phyloP scores from a whole-genome alignment of 1,140 invertebrate species.

The Drosophila leontia region DNA sequence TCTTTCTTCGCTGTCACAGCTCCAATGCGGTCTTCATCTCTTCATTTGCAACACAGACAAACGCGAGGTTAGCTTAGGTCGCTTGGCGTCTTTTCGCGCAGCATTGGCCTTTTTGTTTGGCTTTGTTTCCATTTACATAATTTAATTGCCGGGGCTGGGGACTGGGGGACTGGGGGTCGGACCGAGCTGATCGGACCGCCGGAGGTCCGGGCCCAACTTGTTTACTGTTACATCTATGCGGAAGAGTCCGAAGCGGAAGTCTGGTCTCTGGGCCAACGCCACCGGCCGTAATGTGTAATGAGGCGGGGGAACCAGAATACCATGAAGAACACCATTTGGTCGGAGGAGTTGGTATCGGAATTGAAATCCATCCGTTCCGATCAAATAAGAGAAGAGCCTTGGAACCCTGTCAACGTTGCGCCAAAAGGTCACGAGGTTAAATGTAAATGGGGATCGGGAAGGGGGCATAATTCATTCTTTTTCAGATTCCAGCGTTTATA shows the following conservation, averaged over 20 bases:
- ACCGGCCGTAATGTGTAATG: constrained; percentile 36
- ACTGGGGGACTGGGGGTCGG: background rate
- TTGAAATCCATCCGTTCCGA: too few species aligned
- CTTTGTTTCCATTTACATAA: constrained; percentile 77
- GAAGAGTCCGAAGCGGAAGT: constrained; percentile 66
- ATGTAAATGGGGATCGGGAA: constrained; percentile 30
- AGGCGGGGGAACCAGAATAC: constrained; percentile 24
- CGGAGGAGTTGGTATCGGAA: too few species aligned
- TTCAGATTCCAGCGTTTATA: constrained; percentile 13
- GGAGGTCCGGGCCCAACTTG: constrained; percentile 24
- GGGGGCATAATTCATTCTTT: constrained; percentile 18
- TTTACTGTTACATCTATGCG: constrained; percentile 77
- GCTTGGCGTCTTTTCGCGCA: constrained; percentile 57
- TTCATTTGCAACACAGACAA: constrained; percentile 34
- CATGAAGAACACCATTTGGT: constrained; percentile 5
- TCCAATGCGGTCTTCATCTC: constrained; percentile 29
- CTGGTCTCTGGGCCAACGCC: constrained; percentile 12
- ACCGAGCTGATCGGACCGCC: background rate
- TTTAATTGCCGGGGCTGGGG: constrained; percentile 57
- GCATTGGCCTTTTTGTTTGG: constrained; percentile 75
- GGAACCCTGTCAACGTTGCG: constrained; percentile 8
- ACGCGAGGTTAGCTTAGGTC: constrained; percentile 58
- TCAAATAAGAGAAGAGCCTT: constrained; percentile 4
- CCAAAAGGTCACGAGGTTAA: constrained; percentile 43
- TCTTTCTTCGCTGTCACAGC: constrained; percentile 21